Percentiles rank a stretch among this genome's conserved stretches.
phyloP scores from a whole-genome alignment of 2,888 invertebrate species.

The Cosmia trapezina region DNA sequence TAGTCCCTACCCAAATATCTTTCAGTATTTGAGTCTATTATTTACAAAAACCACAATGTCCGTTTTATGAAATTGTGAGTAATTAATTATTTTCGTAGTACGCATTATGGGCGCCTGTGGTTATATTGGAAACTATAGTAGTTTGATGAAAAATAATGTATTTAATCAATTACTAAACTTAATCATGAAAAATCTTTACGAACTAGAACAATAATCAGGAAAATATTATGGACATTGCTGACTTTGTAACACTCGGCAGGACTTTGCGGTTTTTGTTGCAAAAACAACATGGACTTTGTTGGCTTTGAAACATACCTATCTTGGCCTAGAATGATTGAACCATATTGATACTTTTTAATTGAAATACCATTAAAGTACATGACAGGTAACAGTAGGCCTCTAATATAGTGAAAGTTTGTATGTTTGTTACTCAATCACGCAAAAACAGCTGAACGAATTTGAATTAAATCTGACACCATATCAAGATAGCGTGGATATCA shows the following conservation, averaged over 20 bases:
- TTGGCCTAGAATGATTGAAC: slow-evolving; percentile 15
- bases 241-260: slow-evolving; percentile 1
- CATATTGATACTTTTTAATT: slow-evolving; percentile 14
- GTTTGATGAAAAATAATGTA: slow-evolving; percentile 1
- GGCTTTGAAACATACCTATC: slow-evolving; percentile 28
- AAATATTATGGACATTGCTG: neutral
- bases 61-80: neutral
- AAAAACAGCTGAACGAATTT: too few relatives aligned
- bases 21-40: slow-evolving; percentile 10
- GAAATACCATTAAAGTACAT: neutral
- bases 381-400: too few relatives aligned
- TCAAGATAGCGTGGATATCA: too few relatives aligned
- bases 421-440: too few relatives aligned
- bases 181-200: neutral
- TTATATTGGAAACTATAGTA: slow-evolving; percentile 1
- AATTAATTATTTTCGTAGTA: slow-evolving; percentile 6
- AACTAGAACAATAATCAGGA: slow-evolving; percentile 11
- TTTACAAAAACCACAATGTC: slow-evolving; percentile 6
- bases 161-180: slow-evolving; percentile 5
- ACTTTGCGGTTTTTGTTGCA: slow-evolving; percentile 19
- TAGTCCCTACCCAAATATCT: too few relatives aligned
- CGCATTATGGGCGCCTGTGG: slow-evolving; percentile 9
- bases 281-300: slow-evolving; percentile 24
- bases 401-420: too few relatives aligned
- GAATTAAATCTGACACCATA: too few relatives aligned